These are phyloP conservation scores for Terrapene triunguis DNA, from an alignment of 2,113 vertebrate species.

Conservation along the genomic window DNA sequence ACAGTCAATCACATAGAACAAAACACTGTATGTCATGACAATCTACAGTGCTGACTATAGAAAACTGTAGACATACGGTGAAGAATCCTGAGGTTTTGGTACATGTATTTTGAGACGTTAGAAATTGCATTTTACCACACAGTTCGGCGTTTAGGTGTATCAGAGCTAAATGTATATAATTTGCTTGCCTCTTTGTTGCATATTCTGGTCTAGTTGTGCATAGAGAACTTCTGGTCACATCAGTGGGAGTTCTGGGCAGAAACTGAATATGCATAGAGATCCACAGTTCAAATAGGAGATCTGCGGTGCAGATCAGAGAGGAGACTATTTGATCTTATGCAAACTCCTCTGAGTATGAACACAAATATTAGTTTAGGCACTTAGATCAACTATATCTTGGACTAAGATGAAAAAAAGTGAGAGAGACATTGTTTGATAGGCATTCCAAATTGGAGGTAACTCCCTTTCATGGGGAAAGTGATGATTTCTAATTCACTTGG, in stretches of 20 bases:
- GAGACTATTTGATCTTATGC: not conserved
- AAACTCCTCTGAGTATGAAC: not conserved
- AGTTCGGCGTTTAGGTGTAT: not conserved
- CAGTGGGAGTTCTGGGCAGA: not conserved
- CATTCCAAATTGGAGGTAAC: not conserved
- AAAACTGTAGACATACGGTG: not conserved
- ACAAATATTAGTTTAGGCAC: not conserved
- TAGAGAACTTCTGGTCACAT: not conserved
- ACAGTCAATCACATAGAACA: not conserved
- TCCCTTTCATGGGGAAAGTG: not conserved
- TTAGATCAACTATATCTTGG: not conserved
- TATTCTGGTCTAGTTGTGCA: not conserved
- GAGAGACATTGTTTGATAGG: not conserved
- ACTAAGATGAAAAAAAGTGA: not conserved
- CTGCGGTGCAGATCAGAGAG: not conserved
- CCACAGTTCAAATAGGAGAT: not conserved
- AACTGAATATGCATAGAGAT: not conserved
- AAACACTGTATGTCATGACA: not conserved
- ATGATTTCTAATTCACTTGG: not conserved
- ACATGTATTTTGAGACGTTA: not conserved
- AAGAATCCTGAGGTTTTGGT: not conserved
- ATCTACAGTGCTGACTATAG: not conserved
- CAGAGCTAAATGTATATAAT: not conserved
- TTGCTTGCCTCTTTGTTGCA: not conserved
- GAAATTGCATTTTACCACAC: not conserved